Evolutionary conservation across 2,113 vertebrate genomes (phyloP).

Genomic region (Carassius auratus): DNA sequence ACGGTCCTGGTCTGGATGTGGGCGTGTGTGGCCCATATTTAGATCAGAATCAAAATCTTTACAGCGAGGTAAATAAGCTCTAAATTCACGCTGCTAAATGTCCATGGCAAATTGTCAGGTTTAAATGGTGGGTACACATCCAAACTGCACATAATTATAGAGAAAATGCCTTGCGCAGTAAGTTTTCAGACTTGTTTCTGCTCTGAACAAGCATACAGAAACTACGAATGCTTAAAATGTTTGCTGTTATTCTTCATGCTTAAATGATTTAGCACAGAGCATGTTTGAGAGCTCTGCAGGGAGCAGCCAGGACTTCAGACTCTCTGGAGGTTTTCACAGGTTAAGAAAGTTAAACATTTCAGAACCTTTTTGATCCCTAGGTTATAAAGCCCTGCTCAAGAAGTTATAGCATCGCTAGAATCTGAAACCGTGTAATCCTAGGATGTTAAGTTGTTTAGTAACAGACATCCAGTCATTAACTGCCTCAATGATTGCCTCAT

Average conservation of each 20-base stretch:
- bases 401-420: neutral
- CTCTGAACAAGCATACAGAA: conserved; percentile 11
- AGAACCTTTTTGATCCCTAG: too few species aligned
- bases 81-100: conserved; percentile 47
- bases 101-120: conserved; percentile 53
- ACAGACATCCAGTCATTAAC: neutral
- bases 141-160: conserved; percentile 48
- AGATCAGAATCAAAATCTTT: conserved; percentile 44
- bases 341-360: neutral
- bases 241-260: conserved; percentile 10
- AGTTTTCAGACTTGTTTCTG: conserved; percentile 24
- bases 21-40: conserved; percentile 27
- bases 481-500: neutral
- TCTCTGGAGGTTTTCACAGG: neutral
- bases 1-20: neutral
- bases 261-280: conserved; percentile 21
- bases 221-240: neutral
- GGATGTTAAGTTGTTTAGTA: neutral
- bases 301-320: neutral
- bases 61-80: conserved; percentile 10
- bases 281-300: neutral
- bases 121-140: conserved; percentile 29
- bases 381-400: neutral
- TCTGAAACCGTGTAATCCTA: neutral
- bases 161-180: conserved; percentile 26